phyloP scores from a whole-genome alignment of 2,888 invertebrate genomes.

The Caenorhabditis doughertyi region DNA sequence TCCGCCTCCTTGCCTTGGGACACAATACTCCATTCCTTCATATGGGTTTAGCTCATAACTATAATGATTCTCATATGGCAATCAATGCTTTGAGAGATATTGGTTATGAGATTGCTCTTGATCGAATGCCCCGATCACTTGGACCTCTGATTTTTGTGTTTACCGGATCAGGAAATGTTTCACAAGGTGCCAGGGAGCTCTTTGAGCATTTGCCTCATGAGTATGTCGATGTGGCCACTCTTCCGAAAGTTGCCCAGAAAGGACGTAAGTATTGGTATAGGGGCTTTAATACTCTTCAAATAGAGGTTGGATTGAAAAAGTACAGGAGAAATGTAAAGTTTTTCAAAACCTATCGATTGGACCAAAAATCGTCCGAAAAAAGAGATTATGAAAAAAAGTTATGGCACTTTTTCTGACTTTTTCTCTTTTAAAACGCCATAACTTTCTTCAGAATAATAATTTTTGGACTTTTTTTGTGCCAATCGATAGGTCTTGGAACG shows the following conservation, averaged over 20 bases:
- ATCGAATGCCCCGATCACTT: conserved; percentile 95
- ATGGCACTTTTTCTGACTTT: too few relatives aligned
- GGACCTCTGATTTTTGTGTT: conserved; percentile 98
- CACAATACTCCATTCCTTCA: conserved; percentile 99
- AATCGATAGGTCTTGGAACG: too few relatives aligned
- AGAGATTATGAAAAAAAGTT: too few relatives aligned
- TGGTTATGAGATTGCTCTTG: conserved; percentile 97
- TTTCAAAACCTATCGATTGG: too few relatives aligned
- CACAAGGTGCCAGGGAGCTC: conserved; percentile 88
- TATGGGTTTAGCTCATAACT: conserved; percentile 98
- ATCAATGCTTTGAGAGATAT: conserved; percentile 97
- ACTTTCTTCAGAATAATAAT: too few relatives aligned
- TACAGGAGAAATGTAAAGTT: too few relatives aligned
- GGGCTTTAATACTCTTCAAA: neutral
- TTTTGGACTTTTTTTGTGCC: too few relatives aligned
- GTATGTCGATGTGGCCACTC: conserved; percentile 95
- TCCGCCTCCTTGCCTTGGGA: conserved; percentile 93
- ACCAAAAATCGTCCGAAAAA: too few relatives aligned
- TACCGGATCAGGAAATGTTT: conserved; percentile 97
- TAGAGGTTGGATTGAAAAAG: too few relatives aligned
- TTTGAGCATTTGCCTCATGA: conserved; percentile 98
- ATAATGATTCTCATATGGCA: conserved; percentile 97
- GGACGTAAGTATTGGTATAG: conserved; percentile 88
- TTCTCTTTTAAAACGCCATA: too few relatives aligned
- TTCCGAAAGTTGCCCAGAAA: conserved; percentile 96